Evolutionary conservation across 2,797 vertebrate species (phyloP).

Genomic region (Anolis apletophallus): DNA sequence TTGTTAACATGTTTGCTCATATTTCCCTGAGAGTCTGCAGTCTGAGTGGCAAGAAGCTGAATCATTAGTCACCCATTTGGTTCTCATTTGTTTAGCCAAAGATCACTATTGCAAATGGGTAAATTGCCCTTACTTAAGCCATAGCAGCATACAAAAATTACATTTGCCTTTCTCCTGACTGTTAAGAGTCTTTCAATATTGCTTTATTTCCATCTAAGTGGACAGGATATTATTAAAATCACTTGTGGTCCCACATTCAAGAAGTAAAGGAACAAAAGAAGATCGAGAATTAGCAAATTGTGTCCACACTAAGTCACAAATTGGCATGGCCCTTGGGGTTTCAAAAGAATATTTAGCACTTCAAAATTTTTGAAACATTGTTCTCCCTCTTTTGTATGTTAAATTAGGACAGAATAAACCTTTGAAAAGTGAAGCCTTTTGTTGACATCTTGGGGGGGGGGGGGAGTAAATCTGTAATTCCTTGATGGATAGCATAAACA

Average conservation of each 20-base stretch:
- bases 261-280: not conserved
- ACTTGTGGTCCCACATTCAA: conserved; percentile 29
- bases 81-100: conserved; percentile 2
- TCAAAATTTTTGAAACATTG: conserved; percentile 54
- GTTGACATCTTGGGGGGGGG: conserved; percentile 56
- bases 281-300: conserved; percentile 20
- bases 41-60: not conserved
- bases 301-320: conserved; percentile 21
- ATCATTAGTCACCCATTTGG: not conserved
- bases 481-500: conserved; percentile 59
- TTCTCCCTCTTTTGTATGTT: conserved; percentile 41
- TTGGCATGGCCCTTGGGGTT: conserved; percentile 27
- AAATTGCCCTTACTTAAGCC: conserved; percentile 29
- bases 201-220: conserved; percentile 15
- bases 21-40: not conserved
- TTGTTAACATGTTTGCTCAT: not conserved
- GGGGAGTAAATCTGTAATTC: conserved; percentile 37
- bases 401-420: conserved; percentile 47
- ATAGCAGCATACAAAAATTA: conserved; percentile 35
- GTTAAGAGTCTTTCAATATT: conserved; percentile 12
- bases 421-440: conserved; percentile 63
- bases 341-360: not conserved
- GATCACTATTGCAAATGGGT: not conserved
- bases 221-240: conserved; percentile 32
- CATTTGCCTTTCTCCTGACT: not conserved